Base-by-base conservation (phyloP, 2,888 invertebrate species). In the Diarsia brunnea region DNA sequence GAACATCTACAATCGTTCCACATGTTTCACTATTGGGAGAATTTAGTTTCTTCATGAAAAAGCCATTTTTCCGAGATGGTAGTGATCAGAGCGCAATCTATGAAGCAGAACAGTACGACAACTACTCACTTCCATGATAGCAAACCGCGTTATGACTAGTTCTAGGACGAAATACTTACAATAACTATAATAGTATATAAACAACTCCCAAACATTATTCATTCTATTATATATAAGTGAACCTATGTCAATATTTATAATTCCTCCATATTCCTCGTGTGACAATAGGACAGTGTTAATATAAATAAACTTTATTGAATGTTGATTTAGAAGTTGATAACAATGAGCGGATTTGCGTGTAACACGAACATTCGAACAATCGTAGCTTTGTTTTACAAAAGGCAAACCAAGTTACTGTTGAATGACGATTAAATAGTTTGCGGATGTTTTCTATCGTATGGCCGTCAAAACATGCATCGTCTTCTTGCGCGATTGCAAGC, bases 261-360 rank as follows among this genome's bases (percentile, higher is more conserved):
- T 82, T 55, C 60, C 73, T 55, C 60, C 60, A 55, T 55, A 58
- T 43, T 58, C 12, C 65, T 65, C 58, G 16, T 53, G 63, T 66
- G 63, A 84, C 60, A 72, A 69, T 75, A 49, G 66, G 51, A 68
- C 45, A 51, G 47, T 31, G 43, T 70, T 75, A 73, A 45, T 75
- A 75, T 72, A 72, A 75, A 84, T 75, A 61, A 73, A 64, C 67
- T 81, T 67, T 64, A 75, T 80, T 82, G 72, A 82, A 83, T 81
- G 76, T 83, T 84, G 76, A 73, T 76, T 74, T 61, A 73, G 51
- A 63, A 78, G 67, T 73, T 65, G 60, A 78, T 80, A 79, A 87
- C 85, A 82, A 80, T 86, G 87, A 75, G 51, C 71, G 69, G 64
- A 76, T 69, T 87, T 69, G 85, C 78, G 72, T 83, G 75, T 75